phyloP scores from a whole-genome alignment of 1,140 invertebrate genomes.

The Phocides pigmalion region DNA sequence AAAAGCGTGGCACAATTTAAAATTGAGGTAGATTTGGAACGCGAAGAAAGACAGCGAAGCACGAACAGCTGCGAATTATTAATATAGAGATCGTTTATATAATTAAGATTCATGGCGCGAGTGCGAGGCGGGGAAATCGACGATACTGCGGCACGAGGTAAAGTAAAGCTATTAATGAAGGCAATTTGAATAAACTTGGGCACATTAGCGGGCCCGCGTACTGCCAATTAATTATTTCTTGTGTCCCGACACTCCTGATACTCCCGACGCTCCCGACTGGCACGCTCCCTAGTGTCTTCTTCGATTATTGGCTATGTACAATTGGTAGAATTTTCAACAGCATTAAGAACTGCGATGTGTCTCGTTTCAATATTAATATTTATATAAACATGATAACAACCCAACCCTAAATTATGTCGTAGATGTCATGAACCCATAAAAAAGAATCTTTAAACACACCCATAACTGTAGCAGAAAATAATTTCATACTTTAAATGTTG shows the following conservation, averaged over 20 bases:
- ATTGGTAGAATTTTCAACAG: neutral
- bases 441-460: no score
- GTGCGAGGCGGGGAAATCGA: slow-evolving; percentile 28
- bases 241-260: slow-evolving; percentile 49
- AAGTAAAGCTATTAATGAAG: slow-evolving; percentile 48
- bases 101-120: slow-evolving; percentile 39
- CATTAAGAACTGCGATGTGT: neutral
- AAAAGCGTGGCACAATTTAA: slow-evolving; percentile 14
- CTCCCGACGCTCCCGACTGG: slow-evolving; percentile 8
- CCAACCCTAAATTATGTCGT: no score
- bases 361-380: no score
- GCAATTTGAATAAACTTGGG: slow-evolving; percentile 48
- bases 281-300: neutral
- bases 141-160: slow-evolving; percentile 33
- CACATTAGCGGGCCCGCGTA: slow-evolving; percentile 40
- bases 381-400: no score
- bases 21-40: slow-evolving; percentile 21
- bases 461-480: no score
- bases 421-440: no score
- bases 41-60: slow-evolving; percentile 17
- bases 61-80: slow-evolving; percentile 32
- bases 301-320: neutral
- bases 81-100: slow-evolving; percentile 35
- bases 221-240: slow-evolving; percentile 61
- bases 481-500: no score